Percentiles rank a stretch among this genome's conserved stretches.
These are phyloP conservation scores for Grallaria varia DNA, from an alignment of 2,113 vertebrate genomes.

Conservation along the genomic window DNA sequence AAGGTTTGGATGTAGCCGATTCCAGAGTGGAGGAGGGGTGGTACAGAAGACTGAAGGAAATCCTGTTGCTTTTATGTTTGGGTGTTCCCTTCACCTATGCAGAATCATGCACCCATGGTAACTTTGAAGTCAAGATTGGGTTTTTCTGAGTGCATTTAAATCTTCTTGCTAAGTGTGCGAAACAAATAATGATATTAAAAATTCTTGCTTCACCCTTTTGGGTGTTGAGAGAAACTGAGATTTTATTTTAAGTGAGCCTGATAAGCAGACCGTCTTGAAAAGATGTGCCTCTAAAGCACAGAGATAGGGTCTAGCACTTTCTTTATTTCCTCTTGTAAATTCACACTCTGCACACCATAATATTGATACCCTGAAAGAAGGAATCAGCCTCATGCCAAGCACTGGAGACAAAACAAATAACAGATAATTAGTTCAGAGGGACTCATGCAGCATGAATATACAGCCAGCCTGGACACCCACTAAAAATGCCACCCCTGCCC, in stretches of 20 bases:
- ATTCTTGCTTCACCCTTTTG: neutral
- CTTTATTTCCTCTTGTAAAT: neutral
- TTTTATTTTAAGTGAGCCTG: neutral
- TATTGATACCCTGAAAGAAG: neutral
- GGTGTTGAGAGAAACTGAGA: neutral
- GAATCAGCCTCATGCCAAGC: accelerated
- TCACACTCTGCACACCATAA: neutral
- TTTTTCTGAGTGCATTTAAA: neutral
- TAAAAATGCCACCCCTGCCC: neutral
- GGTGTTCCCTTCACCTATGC: neutral
- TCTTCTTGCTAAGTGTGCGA: neutral
- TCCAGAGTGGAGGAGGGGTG: neutral
- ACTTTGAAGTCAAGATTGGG: neutral
- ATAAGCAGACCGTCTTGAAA: neutral
- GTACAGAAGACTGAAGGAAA: neutral
- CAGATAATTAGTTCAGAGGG: neutral
- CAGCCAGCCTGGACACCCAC: neutral
- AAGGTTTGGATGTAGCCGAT: neutral
- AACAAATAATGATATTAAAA: neutral
- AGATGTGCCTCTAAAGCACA: neutral
- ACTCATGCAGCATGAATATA: accelerated
- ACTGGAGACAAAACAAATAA: neutral
- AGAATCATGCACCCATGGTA: neutral
- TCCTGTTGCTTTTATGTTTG: neutral
- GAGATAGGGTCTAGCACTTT: neutral